Evolutionary conservation across 92 coral and sea anemone genomes (phyloP).

Genomic region (Plumapathes pennacea): DNA sequence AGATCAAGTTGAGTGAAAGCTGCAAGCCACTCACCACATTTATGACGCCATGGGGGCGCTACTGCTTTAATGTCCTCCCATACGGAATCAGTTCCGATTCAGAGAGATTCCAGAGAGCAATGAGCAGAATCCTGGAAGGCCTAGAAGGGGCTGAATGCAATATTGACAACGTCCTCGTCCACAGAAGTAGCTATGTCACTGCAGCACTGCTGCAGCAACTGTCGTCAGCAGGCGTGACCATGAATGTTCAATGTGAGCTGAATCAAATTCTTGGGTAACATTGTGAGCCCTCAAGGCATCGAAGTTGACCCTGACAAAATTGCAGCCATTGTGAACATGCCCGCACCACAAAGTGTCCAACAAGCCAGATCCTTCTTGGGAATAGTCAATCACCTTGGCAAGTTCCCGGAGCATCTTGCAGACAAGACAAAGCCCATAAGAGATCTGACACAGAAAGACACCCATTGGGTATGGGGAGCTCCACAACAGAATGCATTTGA

Average conservation of each 20-base stretch:
- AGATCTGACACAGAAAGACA: constrained; percentile 20
- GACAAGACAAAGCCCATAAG: constrained; percentile 29
- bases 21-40: constrained; percentile 46
- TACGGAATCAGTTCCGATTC: constrained; percentile 52
- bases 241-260: constrained; percentile 18
- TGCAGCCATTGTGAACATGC: constrained; percentile 13
- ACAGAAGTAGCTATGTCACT: too few relatives aligned
- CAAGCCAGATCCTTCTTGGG: constrained; percentile 28
- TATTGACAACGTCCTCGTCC: constrained; percentile 48
- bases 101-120: constrained; percentile 42
- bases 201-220: constrained; percentile 36
- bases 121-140: constrained; percentile 53
- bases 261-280: not conserved
- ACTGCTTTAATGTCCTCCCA: constrained; percentile 47
- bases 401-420: constrained; percentile 33
- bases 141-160: constrained; percentile 45
- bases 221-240: constrained; percentile 22
- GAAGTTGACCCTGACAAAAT: constrained; percentile 3
- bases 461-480: constrained; percentile 17
- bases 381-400: constrained; percentile 29
- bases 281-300: not conserved
- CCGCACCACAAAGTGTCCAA: constrained; percentile 1
- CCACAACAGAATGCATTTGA: constrained; percentile 3
- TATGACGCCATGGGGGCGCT: constrained; percentile 57
- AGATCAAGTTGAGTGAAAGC: constrained; percentile 27